Conservation (phyloP, 2,888 invertebrate genomes). For the Tenthredo scrophulariae region DNA sequence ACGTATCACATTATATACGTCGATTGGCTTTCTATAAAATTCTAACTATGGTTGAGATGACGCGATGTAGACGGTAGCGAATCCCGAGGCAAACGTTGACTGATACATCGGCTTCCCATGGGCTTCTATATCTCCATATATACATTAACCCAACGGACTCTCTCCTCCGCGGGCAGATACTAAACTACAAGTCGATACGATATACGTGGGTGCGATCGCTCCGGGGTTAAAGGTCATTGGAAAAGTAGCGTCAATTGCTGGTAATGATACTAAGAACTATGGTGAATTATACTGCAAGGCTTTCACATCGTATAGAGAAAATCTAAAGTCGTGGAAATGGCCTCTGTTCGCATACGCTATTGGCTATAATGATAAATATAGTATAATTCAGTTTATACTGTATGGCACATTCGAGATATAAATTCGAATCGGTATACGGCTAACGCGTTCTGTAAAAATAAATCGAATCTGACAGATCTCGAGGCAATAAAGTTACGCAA, state of each 20-base stretch:
- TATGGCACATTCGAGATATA: not conserved
- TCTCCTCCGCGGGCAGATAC: constrained; percentile 77
- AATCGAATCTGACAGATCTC: constrained; percentile 48
- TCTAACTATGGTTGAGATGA: not conserved
- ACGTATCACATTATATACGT: not conserved
- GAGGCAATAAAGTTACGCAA: constrained; percentile 44
- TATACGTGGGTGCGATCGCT: constrained; percentile 66
- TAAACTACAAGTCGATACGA: constrained; percentile 64
- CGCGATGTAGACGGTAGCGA: constrained; percentile 63
- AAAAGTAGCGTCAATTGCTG: constrained; percentile 43
- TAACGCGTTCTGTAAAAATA: constrained; percentile 16
- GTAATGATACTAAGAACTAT: constrained; percentile 47
- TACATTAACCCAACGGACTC: constrained; percentile 65
- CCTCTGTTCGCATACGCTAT: constrained; percentile 17
- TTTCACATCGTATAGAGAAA: constrained; percentile 38
- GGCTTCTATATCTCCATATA: constrained; percentile 68
- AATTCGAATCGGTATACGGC: constrained; percentile 27
- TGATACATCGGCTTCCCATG: constrained; percentile 73
- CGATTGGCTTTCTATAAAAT: constrained; percentile 38
- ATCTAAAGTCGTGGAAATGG: constrained; percentile 18
- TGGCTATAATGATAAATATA: not conserved
- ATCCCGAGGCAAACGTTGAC: constrained; percentile 45
- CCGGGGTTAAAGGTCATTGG: constrained; percentile 70
- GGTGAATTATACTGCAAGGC: constrained; percentile 45
- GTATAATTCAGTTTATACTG: not conserved